Evolutionary conservation across 2,797 vertebrate species (phyloP).

Genomic region (Anguilla megastoma): DNA sequence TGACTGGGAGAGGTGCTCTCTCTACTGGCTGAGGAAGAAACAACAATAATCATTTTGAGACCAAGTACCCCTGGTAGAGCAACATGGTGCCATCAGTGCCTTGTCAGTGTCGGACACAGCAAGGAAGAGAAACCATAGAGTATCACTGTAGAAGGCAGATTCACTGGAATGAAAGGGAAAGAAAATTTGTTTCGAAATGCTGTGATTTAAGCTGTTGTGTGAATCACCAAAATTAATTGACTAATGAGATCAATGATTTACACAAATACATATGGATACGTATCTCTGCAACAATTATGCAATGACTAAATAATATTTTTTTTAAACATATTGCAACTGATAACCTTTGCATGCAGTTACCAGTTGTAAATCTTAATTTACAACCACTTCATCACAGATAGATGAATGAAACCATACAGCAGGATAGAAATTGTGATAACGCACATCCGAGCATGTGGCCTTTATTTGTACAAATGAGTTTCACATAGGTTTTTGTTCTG

Average conservation of each 20-base stretch:
- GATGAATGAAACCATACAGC: neutral
- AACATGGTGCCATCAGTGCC: neutral
- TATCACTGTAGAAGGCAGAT: neutral
- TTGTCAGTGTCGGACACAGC: too few species aligned
- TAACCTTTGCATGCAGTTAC: neutral
- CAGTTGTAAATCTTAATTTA: neutral
- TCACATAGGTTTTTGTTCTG: neutral
- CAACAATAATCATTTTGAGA: constrained; percentile 22
- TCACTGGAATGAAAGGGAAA: neutral
- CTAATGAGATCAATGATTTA: neutral
- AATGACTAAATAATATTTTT: neutral
- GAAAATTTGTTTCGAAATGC: too few species aligned
- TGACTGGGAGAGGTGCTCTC: constrained; percentile 43
- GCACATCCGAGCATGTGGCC: neutral
- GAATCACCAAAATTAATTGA: neutral
- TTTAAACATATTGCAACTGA: neutral
- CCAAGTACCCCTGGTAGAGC: neutral
- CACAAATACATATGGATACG: neutral
- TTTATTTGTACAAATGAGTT: neutral
- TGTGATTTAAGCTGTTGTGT: neutral
- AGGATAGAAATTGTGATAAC: neutral
- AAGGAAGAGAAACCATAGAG: neutral
- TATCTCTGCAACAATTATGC: neutral
- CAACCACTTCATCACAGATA: neutral
- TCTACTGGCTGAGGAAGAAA: constrained; percentile 39